Base-by-base conservation (phyloP, 2,888 invertebrate genomes). In the Ennomos quercinarius region DNA sequence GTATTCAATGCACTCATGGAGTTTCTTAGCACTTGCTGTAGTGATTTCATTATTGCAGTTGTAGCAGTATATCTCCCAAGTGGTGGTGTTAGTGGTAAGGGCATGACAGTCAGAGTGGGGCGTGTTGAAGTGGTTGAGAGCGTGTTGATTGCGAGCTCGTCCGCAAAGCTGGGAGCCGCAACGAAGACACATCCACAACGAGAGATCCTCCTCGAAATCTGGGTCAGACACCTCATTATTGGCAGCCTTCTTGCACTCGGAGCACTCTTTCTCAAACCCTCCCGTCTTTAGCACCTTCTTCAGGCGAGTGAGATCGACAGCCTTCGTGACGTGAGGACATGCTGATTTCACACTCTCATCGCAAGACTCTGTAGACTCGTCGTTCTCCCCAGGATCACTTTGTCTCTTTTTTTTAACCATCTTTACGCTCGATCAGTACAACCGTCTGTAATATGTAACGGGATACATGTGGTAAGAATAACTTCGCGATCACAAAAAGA, bases 131-230 rank as follows among this genome's bases (percentile, higher is more conserved):
- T 98, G 98, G 65, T 94, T 93, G 27, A 95, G 79, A 0, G 96
- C 96, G 84, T 97, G 97, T 70, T 95, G 93, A 74, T 94, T 94
- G 50, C 94, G 91, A 6, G 93, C 88, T 49, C 95, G 92, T 2
- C 96, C 96, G 82, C 98, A 98, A 17, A 95, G 93, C 77, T 96
- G 95, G 43, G 95, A 89, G 2, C 96, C 97, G 83, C 98, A 98
- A 66, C 95, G 95, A 62, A 98, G 87, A 77, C 98, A 98, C 87
- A 98, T 93, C 96, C 96, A 97, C 61, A 96, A 81, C 3, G 93
- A 78, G 64, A 90, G 72, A 76, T 93, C 89, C 83, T 94, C 86
- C 76, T 94, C 90, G 63, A 84, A 88, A 78, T 93, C 81, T 62
- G 86, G 82, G 84, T 93, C 83, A 61, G 83, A 84, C 10, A 87